Percentiles rank a stretch among this genome's conserved stretches.
Conservation (phyloP, 2,113 vertebrate genomes). For the Zosterops japonicus region DNA sequence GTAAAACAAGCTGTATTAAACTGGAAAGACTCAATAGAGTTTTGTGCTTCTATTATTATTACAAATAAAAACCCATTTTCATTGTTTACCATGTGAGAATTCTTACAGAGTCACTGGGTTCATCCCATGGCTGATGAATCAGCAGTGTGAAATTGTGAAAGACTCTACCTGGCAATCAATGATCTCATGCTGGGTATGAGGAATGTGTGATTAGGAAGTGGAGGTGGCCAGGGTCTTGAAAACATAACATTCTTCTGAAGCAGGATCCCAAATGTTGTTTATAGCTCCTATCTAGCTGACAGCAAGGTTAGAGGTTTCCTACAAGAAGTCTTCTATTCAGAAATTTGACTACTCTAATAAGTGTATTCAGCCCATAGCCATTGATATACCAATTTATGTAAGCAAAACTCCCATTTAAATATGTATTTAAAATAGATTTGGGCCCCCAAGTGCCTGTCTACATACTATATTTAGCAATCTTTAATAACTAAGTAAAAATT, state of each 20-base stretch:
- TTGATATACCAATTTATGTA: neutral
- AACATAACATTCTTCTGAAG: neutral
- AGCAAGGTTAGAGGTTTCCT: neutral
- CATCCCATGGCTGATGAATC: neutral
- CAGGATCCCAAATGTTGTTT: neutral
- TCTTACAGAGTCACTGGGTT: neutral
- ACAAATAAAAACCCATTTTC: neutral
- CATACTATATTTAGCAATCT: neutral
- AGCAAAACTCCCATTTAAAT: neutral
- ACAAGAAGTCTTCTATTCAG: neutral
- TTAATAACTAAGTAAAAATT: neutral
- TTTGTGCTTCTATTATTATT: neutral
- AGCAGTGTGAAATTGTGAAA: neutral
- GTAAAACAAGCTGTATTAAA: neutral
- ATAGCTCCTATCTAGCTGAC: neutral
- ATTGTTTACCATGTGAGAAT: neutral
- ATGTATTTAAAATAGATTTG: neutral
- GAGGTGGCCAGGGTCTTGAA: neutral
- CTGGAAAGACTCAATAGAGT: neutral
- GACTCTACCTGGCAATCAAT: neutral
- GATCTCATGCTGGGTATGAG: accelerated
- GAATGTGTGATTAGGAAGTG: neutral
- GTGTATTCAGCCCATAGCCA: neutral
- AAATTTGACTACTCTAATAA: neutral
- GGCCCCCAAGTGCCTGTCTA: neutral